Conservation (phyloP, 1,140 invertebrate species). For the Drosophila prosaltans region DNA sequence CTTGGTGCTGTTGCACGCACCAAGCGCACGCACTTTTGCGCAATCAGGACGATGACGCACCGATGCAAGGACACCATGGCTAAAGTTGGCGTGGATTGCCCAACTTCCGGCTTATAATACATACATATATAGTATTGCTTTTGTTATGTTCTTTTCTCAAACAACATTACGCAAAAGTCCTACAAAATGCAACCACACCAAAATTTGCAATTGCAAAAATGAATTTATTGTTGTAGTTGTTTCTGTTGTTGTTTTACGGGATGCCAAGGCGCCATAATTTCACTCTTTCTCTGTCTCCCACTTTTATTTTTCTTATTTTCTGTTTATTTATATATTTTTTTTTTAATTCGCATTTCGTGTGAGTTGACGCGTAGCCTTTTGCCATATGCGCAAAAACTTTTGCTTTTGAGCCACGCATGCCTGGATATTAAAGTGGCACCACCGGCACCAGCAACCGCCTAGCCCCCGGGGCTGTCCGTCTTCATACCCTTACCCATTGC, state of each 20-base stretch:
- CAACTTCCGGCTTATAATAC: slow-evolving; percentile 60
- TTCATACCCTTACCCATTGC: not conserved
- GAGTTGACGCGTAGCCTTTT: slow-evolving; percentile 79
- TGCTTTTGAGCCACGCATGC: slow-evolving; percentile 70
- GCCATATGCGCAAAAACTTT: slow-evolving; percentile 70
- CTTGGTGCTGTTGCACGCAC: slow-evolving; percentile 46
- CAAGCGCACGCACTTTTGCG: slow-evolving; percentile 73
- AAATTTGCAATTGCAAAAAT: slow-evolving; percentile 13
- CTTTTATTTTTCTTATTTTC: slow-evolving; percentile 27
- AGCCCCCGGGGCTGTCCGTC: not conserved
- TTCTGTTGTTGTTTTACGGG: not conserved
- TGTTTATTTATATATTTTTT: slow-evolving; percentile 10
- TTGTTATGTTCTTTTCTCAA: slow-evolving; percentile 11
- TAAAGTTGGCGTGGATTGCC: slow-evolving; percentile 19
- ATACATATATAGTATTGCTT: not conserved
- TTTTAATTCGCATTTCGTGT: slow-evolving; percentile 80
- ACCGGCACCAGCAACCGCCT: slow-evolving; percentile 9
- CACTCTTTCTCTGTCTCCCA: slow-evolving; percentile 16
- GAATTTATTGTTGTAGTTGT: slow-evolving; percentile 20
- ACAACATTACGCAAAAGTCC: slow-evolving; percentile 46
- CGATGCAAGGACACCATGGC: slow-evolving; percentile 19
- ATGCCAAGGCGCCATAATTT: slow-evolving; percentile 18
- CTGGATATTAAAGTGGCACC: slow-evolving; percentile 57
- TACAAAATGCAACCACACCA: slow-evolving; percentile 51
- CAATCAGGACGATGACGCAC: slow-evolving; percentile 60